Evolutionary conservation across 1,140 invertebrate genomes (phyloP).

Genomic region (Myzus persicae): DNA sequence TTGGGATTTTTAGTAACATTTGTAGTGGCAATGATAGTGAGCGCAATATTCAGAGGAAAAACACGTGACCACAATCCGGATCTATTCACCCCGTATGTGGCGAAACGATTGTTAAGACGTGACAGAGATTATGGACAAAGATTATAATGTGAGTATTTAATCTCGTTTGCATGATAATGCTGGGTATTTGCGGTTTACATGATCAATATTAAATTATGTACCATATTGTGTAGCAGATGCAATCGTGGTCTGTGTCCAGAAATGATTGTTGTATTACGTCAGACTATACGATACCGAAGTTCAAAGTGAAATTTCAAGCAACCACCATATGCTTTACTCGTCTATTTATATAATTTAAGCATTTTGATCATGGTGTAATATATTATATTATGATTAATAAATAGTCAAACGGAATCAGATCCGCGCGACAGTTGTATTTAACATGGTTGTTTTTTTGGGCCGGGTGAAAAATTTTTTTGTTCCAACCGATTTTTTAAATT

Average conservation of each 20-base stretch:
- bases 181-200: not conserved
- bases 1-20: conserved; percentile 75
- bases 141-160: not conserved
- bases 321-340: no score
- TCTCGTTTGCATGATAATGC: not conserved
- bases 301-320: not conserved
- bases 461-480: no score
- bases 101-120: conserved; percentile 62
- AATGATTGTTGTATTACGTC: not conserved
- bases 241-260: not conserved
- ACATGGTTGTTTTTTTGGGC: no score
- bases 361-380: not conserved
- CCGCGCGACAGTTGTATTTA: no score
- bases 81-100: conserved; percentile 73
- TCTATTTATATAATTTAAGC: not conserved
- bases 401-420: no score
- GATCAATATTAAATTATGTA: not conserved
- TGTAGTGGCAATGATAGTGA: conserved; percentile 73
- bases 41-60: conserved; percentile 63
- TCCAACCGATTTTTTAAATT: no score
- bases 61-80: conserved; percentile 66
- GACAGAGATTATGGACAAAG: not conserved
- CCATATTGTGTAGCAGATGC: not conserved
- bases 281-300: not conserved
- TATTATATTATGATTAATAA: not conserved